Percentiles rank a stretch among this genome's conserved stretches.
Conservation (phyloP, 2,888 invertebrate genomes). For the Villa cingulata region DNA sequence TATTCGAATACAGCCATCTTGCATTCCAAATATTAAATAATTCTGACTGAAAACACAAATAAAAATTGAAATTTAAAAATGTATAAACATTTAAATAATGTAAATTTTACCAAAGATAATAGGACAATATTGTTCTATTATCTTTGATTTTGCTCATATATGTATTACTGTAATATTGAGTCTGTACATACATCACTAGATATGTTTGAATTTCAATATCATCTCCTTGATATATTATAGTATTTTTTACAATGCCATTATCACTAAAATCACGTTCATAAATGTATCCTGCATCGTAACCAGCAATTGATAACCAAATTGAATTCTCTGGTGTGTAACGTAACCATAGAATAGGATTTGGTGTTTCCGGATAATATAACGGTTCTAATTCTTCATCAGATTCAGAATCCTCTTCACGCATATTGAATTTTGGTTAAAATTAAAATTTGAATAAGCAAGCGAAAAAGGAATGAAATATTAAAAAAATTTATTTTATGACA, state of each 20-base stretch:
- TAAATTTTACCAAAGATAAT: too few species aligned
- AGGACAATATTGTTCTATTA: too few species aligned
- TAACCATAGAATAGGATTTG: slow-evolving; percentile 45
- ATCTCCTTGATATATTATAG: slow-evolving; percentile 39
- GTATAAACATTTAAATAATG: neutral
- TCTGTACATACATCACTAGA: slow-evolving; percentile 39
- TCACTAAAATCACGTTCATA: slow-evolving; percentile 40
- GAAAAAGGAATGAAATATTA: neutral
- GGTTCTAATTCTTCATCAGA: slow-evolving; percentile 41
- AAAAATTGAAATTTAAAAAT: neutral
- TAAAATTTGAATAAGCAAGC: neutral
- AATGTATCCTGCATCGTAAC: slow-evolving; percentile 52
- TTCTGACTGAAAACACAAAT: slow-evolving; percentile 34
- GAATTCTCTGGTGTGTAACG: slow-evolving; percentile 40
- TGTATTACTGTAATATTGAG: too few species aligned
- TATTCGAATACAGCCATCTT: slow-evolving; percentile 46
- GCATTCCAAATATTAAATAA: slow-evolving; percentile 47
- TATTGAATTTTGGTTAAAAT: too few species aligned
- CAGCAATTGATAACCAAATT: slow-evolving; percentile 48
- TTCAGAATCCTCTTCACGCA: slow-evolving; percentile 45
- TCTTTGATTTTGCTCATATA: too few species aligned
- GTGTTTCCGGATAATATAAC: slow-evolving; percentile 41
- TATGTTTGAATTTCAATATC: slow-evolving; percentile 45
- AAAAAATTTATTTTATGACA: slow-evolving; percentile 1
- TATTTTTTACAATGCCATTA: slow-evolving; percentile 36